Evolutionary conservation across 2,888 invertebrate species (phyloP).

Genomic region (Euspilapteryx auroguttella): DNA sequence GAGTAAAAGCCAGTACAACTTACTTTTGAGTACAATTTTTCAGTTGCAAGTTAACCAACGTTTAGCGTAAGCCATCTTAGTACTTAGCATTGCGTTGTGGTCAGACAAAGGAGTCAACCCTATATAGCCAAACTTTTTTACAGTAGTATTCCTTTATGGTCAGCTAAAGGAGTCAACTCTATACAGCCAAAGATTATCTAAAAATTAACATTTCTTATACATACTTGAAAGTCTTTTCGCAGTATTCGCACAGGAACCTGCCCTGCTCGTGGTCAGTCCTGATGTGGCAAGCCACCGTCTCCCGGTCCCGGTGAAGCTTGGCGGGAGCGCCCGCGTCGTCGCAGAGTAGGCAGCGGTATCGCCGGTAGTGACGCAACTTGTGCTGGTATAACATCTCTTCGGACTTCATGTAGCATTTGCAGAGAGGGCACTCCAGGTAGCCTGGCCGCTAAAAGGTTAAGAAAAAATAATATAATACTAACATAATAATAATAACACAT

Average conservation of each 20-base stretch:
- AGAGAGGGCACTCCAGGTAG: constrained; percentile 16
- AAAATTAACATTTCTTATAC: no score
- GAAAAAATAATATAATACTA: not conserved
- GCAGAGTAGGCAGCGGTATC: constrained; percentile 21
- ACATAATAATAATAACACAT: not conserved
- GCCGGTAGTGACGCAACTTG: constrained; percentile 20
- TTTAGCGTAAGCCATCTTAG: no score
- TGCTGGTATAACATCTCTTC: constrained; percentile 19
- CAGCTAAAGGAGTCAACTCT: no score
- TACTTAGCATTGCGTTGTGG: no score
- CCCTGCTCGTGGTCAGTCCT: constrained; percentile 16
- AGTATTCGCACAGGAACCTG: constrained; percentile 16
- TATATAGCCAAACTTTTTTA: no score
- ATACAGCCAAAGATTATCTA: no score
- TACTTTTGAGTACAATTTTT: no score
- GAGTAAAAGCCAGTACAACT: no score
- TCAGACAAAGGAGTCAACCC: no score
- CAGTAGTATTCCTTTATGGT: no score
- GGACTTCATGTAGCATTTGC: constrained; percentile 13
- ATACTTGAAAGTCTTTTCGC: constrained; percentile 20
- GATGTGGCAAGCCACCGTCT: constrained; percentile 21
- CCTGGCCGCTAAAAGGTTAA: constrained; percentile 13
- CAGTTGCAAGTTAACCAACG: no score
- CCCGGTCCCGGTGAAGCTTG: constrained; percentile 17
- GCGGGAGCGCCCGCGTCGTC: no score